A percentile compares a stretch with the other conserved stretches of the same genome.
Evolutionary conservation across 2,888 invertebrate species (phyloP).

Genomic region (Sinelater perroti): DNA sequence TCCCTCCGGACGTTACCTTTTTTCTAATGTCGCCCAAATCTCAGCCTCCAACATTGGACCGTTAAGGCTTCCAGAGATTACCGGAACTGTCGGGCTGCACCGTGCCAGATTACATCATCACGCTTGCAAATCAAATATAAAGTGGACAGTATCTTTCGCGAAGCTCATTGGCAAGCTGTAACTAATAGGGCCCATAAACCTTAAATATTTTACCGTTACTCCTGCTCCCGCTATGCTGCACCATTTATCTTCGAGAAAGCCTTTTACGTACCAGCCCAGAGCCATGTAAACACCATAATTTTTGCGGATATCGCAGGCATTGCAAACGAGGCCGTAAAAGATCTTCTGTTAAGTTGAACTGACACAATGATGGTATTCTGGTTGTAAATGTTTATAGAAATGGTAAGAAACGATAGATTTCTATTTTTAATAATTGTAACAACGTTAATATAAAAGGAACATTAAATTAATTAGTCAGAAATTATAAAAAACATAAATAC

Average conservation of each 20-base stretch:
- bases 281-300: slow-evolving; percentile 22
- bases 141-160: neutral
- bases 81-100: neutral
- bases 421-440: too few relatives aligned
- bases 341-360: too few relatives aligned
- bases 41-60: neutral
- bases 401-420: too few relatives aligned
- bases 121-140: neutral
- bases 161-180: neutral
- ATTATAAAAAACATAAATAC: too few relatives aligned
- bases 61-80: neutral
- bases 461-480: too few relatives aligned
- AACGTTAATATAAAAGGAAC: too few relatives aligned
- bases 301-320: neutral
- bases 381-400: too few relatives aligned
- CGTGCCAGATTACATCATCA: neutral
- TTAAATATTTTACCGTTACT: slow-evolving; percentile 15
- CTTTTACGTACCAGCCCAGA: slow-evolving; percentile 15
- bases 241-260: slow-evolving; percentile 22
- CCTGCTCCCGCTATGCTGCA: neutral
- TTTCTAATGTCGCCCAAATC: neutral
- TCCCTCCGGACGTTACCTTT: slow-evolving; percentile 13
- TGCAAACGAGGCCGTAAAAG: slow-evolving; percentile 1
- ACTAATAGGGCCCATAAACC: neutral
- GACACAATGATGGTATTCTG: too few relatives aligned